Evolutionary conservation across 2,888 invertebrate species (phyloP).

Genomic region (Epirrhoe tristata): DNA sequence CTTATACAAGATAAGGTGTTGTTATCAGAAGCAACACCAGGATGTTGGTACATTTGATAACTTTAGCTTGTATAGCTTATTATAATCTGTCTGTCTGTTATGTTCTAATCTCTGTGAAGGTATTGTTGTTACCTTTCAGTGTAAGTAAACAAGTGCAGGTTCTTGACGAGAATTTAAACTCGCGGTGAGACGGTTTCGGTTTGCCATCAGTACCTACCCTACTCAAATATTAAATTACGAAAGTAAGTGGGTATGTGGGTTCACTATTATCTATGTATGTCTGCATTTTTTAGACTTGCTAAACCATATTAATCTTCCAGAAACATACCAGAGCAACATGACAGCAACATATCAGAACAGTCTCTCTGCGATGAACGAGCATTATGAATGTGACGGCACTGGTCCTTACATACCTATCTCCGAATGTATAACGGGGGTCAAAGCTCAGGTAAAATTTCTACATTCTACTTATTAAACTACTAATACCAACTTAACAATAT

Average conservation of each 20-base stretch:
- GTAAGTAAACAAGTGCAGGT: no score
- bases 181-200: no score
- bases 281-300: no score
- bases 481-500: no score
- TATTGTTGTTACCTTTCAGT: background rate
- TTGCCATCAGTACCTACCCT: no score
- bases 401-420: constrained; percentile 97
- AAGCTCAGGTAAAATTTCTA: constrained; percentile 69
- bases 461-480: no score
- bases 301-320: constrained; percentile 51
- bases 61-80: background rate
- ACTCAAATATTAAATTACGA: no score
- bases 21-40: background rate
- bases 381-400: constrained; percentile 66
- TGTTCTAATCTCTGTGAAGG: no score
- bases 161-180: no score
- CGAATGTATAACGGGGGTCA: constrained; percentile 94
- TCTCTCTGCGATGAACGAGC: constrained; percentile 51
- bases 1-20: background rate
- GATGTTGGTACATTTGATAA: background rate
- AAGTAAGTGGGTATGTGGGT: no score
- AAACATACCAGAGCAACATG: constrained; percentile 35
- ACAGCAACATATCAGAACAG: constrained; percentile 51
- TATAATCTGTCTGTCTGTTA: background rate
- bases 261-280: no score